A percentile compares a stretch with the other conserved stretches of the same genome.
phyloP scores from a whole-genome alignment of 2,797 vertebrate genomes.

The Cyprinodon diabolis region DNA sequence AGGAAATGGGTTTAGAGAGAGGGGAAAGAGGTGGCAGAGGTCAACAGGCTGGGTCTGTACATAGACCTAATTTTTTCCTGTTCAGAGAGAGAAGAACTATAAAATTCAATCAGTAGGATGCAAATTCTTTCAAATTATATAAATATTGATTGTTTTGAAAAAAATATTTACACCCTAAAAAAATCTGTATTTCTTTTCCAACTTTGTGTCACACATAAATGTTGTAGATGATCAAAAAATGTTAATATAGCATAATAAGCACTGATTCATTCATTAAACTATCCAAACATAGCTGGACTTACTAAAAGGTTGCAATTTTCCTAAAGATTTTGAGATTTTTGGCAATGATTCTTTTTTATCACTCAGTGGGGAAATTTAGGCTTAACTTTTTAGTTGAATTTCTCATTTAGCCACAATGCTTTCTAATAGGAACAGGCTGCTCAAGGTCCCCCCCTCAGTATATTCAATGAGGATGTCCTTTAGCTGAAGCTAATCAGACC shows the following conservation, averaged over 20 bases:
- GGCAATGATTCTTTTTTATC: neutral
- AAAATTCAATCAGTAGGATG: neutral
- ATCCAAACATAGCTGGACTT: neutral
- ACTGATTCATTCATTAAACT: neutral
- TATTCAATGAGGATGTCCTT: neutral
- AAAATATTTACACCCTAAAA: neutral
- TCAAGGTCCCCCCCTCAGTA: neutral
- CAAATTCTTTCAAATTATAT: neutral
- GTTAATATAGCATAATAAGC: neutral
- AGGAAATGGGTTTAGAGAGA: too few relatives aligned
- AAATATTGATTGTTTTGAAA: neutral
- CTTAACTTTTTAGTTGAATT: neutral
- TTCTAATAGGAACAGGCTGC: neutral
- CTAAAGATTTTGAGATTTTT: neutral
- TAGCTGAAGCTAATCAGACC: neutral
- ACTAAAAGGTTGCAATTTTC: neutral
- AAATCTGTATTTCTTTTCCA: neutral
- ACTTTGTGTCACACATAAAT: neutral
- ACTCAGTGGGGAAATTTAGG: too few relatives aligned
- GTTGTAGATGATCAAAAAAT: neutral
- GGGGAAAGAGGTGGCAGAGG: too few relatives aligned
- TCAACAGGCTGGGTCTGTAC: too few relatives aligned
- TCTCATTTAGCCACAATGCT: neutral
- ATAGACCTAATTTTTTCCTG: neutral
- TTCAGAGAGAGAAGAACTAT: neutral